These are phyloP conservation scores for Vespertilio murinus DNA, from an alignment of 2,797 vertebrate genomes.

Conservation along the genomic window DNA sequence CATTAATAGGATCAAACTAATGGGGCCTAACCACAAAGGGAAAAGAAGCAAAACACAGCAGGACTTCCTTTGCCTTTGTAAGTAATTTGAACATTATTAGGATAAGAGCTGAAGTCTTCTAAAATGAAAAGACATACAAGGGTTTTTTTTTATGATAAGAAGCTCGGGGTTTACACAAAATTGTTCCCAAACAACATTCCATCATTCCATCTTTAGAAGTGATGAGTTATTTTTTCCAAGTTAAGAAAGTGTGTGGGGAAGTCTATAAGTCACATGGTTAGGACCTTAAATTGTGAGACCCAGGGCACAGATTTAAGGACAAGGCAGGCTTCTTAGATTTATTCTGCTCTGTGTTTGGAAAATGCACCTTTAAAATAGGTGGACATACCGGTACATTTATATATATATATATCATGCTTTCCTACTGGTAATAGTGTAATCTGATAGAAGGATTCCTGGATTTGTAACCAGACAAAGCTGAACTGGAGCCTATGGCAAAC, in stretches of 20 bases:
- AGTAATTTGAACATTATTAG: slow-evolving; percentile 42
- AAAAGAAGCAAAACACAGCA: slow-evolving; percentile 39
- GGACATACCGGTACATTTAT: background rate
- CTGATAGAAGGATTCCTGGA: background rate
- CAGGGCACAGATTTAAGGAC: background rate
- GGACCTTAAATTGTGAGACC: background rate
- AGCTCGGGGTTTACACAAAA: slow-evolving; percentile 34
- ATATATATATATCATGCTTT: background rate
- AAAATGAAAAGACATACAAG: slow-evolving; percentile 39
- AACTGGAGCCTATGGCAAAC: background rate
- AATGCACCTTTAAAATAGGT: background rate
- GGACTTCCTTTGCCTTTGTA: slow-evolving; percentile 37
- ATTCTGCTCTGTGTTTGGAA: background rate
- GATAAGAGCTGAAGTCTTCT: slow-evolving; percentile 9
- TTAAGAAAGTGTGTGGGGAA: background rate
- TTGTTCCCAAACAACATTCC: slow-evolving; percentile 2
- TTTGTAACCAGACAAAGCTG: background rate
- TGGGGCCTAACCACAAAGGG: slow-evolving; percentile 27
- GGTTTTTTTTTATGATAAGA: slow-evolving; percentile 14
- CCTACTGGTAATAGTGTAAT: background rate
- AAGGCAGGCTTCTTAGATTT: background rate
- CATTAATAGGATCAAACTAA: slow-evolving; percentile 48
- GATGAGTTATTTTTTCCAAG: background rate
- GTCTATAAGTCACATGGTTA: background rate
- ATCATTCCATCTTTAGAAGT: slow-evolving; percentile 19